Percentiles rank a stretch among this genome's conserved stretches.
Evolutionary conservation across 1,140 invertebrate genomes (phyloP).

Genomic region (Bombus picipes): DNA sequence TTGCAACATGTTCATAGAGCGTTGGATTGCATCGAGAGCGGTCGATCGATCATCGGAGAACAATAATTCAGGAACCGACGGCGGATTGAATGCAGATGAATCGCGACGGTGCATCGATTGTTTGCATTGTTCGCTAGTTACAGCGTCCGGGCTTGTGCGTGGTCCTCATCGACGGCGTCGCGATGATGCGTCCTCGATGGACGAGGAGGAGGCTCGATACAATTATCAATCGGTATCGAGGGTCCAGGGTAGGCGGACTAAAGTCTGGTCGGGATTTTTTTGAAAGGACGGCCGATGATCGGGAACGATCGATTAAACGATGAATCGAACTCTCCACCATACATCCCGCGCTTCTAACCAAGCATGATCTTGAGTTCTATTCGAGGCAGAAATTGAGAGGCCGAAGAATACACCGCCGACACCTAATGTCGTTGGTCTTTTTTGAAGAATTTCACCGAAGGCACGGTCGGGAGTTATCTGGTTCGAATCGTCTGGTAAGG

Average conservation of each 20-base stretch:
- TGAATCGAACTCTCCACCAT: constrained; percentile 3
- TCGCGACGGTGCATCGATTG: constrained; percentile 19
- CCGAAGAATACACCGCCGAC: neutral
- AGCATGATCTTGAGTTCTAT: neutral
- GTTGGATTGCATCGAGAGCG: neutral
- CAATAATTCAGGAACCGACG: constrained; percentile 42
- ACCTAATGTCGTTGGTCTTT: neutral
- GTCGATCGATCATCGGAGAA: constrained; percentile 47
- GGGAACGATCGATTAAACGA: constrained; percentile 1
- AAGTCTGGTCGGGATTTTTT: neutral
- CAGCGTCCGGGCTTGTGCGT: neutral
- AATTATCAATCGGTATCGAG: constrained; percentile 18
- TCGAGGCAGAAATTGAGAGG: neutral
- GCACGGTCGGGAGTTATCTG: constrained; percentile 12
- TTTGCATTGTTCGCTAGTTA: constrained; percentile 46
- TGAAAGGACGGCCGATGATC: neutral
- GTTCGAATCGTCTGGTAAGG: constrained; percentile 27
- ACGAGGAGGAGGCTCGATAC: constrained; percentile 11
- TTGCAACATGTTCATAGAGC: neutral
- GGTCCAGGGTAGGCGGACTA: neutral
- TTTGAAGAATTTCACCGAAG: constrained; percentile 10
- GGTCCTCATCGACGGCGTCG: neutral
- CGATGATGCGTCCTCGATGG: constrained; percentile 15
- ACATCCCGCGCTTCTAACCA: neutral
- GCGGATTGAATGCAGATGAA: constrained; percentile 19